Evolutionary conservation across 2,797 vertebrate genomes (phyloP).

Genomic region (Cirrhinus mrigala): DNA sequence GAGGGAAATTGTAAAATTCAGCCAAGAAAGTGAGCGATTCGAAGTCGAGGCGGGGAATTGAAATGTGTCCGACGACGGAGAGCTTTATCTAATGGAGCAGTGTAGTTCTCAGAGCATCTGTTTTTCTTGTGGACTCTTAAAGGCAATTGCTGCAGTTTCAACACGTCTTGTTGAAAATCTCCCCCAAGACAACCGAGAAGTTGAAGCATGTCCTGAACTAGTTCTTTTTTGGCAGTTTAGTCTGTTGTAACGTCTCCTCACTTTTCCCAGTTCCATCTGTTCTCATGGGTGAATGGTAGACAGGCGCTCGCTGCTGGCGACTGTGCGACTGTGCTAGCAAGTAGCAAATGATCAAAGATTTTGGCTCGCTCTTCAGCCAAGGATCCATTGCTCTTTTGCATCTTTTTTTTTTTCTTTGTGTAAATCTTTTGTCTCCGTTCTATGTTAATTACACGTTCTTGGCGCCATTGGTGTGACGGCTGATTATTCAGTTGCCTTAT

Average conservation of each 20-base stretch:
- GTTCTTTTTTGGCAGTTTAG: conserved; percentile 56
- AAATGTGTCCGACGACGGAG: conserved; percentile 43
- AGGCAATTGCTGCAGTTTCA: conserved; percentile 12
- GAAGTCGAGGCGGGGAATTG: conserved; percentile 19
- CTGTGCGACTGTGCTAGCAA: conserved; percentile 34
- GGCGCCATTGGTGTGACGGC: conserved; percentile 65
- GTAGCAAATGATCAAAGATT: conserved; percentile 48
- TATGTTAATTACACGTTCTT: conserved; percentile 68
- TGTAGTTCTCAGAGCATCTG: conserved; percentile 18
- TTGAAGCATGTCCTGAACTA: conserved; percentile 20
- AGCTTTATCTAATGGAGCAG: conserved; percentile 39
- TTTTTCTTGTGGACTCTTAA: conserved; percentile 27
- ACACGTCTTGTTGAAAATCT: conserved; percentile 4
- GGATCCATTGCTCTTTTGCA: conserved; percentile 33
- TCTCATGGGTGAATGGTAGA: conserved; percentile 45
- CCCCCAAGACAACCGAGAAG: conserved; percentile 16
- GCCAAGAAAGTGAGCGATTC: conserved; percentile 56
- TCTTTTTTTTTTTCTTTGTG: conserved; percentile 28
- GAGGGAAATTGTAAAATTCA: conserved; percentile 54
- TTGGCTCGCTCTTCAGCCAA: conserved; percentile 4
- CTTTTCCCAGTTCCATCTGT: conserved; percentile 52
- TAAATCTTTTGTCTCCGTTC: conserved; percentile 34
- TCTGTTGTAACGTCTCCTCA: conserved; percentile 45
- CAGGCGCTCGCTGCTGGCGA: conserved; percentile 31
- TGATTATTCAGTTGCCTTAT: conserved; percentile 65